A percentile compares a stretch with the other conserved stretches of the same genome.
These are phyloP conservation scores for Misgurnus mizolepis DNA, from an alignment of 2,113 vertebrate species.

Conservation along the genomic window DNA sequence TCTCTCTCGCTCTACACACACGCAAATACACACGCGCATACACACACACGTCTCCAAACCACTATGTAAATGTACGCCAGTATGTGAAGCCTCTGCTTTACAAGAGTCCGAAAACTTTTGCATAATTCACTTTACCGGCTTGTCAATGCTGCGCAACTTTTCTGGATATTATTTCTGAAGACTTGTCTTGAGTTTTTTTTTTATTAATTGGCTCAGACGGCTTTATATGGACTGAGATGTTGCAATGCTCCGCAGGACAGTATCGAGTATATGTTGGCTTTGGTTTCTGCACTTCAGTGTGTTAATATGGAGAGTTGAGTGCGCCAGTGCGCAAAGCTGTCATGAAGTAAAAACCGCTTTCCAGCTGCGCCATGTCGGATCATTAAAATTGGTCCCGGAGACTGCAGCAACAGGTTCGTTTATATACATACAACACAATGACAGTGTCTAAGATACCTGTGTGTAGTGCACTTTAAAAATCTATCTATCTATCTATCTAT, in stretches of 20 bases:
- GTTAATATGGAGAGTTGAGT: slow-evolving; percentile 51
- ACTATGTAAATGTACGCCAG: slow-evolving; percentile 13
- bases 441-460: too few relatives aligned
- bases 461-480: too few relatives aligned
- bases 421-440: neutral
- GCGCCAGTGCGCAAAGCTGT: slow-evolving; percentile 78
- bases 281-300: slow-evolving; percentile 52
- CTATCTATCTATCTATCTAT: too few relatives aligned
- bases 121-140: slow-evolving; percentile 9
- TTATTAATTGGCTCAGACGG: slow-evolving; percentile 9
- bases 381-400: slow-evolving; percentile 84
- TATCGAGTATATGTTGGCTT: slow-evolving; percentile 62
- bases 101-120: slow-evolving; percentile 8
- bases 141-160: neutral
- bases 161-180: slow-evolving; percentile 14
- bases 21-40: neutral
- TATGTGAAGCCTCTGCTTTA: slow-evolving; percentile 18
- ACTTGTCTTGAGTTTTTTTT: neutral
- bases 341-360: slow-evolving; percentile 88
- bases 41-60: slow-evolving; percentile 1
- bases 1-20: neutral
- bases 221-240: slow-evolving; percentile 69
- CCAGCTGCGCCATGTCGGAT: slow-evolving; percentile 86
- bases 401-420: slow-evolving; percentile 82
- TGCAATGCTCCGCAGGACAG: slow-evolving; percentile 73